These are phyloP conservation scores for Drosophila multiciliata DNA, from an alignment of 2,888 invertebrate species.

Conservation along the genomic window DNA sequence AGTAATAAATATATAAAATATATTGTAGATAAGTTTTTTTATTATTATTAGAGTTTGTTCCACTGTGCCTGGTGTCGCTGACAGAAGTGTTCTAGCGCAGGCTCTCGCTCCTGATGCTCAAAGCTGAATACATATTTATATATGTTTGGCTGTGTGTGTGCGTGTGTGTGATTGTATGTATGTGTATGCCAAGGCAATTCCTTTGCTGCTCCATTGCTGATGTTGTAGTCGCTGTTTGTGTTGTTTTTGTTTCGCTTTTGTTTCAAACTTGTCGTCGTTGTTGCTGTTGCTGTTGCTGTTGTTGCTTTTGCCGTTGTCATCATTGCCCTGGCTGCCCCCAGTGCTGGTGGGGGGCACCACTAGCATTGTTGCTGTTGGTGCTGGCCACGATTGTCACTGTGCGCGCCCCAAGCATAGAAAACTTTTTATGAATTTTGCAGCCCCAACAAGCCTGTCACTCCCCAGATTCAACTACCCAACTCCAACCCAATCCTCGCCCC, in stretches of 20 bases:
- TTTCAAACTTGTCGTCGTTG: conserved; percentile 62
- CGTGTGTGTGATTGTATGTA: conserved; percentile 15
- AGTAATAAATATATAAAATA: too few relatives aligned
- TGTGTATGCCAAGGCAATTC: conserved; percentile 49
- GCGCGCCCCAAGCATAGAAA: conserved; percentile 79
- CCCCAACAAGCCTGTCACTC: conserved; percentile 13
- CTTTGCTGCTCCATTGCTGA: conserved; percentile 45
- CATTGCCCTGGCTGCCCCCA: conserved; percentile 66
- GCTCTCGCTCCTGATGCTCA: conserved; percentile 49
- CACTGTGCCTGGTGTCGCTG: conserved; percentile 21
- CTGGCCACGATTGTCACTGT: conserved; percentile 78
- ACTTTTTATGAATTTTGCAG: conserved; percentile 73
- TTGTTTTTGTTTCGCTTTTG: conserved; percentile 67
- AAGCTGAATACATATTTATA: conserved; percentile 28
- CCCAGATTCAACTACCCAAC: background rate
- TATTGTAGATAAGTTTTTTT: too few relatives aligned
- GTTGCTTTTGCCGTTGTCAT: conserved; percentile 67
- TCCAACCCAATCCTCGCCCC: background rate
- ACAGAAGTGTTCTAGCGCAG: conserved; percentile 33
- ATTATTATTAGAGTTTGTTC: too few relatives aligned
- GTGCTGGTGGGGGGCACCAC: conserved; percentile 18
- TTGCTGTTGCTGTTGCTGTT: conserved; percentile 42
- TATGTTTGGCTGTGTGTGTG: conserved; percentile 5
- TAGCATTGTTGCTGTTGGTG: conserved; percentile 63
- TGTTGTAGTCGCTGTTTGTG: conserved; percentile 46